These are phyloP conservation scores for Drosophila pallidifrons DNA, from an alignment of 1,140 invertebrate genomes.

Conservation along the genomic window DNA sequence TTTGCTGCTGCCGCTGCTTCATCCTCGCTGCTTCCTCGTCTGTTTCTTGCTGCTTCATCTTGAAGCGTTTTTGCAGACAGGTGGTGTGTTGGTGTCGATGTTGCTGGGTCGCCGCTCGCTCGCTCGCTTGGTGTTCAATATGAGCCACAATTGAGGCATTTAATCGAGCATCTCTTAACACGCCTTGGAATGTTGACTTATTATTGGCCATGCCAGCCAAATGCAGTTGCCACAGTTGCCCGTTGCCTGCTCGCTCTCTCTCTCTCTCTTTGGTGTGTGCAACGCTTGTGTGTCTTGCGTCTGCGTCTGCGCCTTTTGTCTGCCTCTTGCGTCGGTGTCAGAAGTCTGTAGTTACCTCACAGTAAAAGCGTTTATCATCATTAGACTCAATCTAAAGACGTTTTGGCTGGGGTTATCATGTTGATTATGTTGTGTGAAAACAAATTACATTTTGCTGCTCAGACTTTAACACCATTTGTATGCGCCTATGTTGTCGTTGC, in stretches of 20 bases:
- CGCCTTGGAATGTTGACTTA: conserved; percentile 83
- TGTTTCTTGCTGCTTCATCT: conserved; percentile 27
- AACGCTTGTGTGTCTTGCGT: conserved; percentile 14
- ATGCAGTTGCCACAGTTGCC: conserved; percentile 37
- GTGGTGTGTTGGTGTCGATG: conserved; percentile 81
- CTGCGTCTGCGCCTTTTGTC: conserved; percentile 1
- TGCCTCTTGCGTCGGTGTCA: conserved; percentile 73
- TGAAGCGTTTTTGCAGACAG: conserved; percentile 63
- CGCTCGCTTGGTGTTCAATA: conserved; percentile 77
- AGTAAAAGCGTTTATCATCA: conserved; percentile 85
- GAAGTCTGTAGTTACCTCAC: conserved; percentile 83
- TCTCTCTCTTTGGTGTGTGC: conserved; percentile 14
- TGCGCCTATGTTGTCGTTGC: conserved; percentile 21
- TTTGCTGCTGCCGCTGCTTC: conserved; percentile 66
- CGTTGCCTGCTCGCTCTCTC: conserved; percentile 4
- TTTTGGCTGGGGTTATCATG: conserved; percentile 84
- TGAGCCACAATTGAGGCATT: conserved; percentile 83
- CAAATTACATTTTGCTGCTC: conserved; percentile 81
- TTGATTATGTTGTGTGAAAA: conserved; percentile 85
- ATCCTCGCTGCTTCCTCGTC: conserved; percentile 24
- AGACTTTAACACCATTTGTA: conserved; percentile 72
- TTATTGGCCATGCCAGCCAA: conserved; percentile 75
- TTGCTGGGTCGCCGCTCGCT: conserved; percentile 65
- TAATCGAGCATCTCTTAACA: conserved; percentile 84
- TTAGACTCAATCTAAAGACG: conserved; percentile 85